Conservation (phyloP, 2,113 vertebrate genomes). For the Calidris pygmaea region DNA sequence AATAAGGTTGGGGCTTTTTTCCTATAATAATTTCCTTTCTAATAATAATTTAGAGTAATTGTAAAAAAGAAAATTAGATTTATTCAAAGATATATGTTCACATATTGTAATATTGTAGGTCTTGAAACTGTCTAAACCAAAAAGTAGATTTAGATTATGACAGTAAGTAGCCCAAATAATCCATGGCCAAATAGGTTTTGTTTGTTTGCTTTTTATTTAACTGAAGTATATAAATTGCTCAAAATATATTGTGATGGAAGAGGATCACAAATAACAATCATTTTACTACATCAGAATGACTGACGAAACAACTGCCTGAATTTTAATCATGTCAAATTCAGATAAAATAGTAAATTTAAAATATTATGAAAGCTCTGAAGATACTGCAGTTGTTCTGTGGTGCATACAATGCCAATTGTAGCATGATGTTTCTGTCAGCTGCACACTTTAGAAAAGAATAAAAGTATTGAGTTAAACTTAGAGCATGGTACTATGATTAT, state of each 20-base stretch:
- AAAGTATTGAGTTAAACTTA: constrained; percentile 44
- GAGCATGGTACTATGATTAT: constrained; percentile 64
- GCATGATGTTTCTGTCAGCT: neutral
- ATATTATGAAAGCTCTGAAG: neutral
- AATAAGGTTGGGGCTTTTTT: neutral
- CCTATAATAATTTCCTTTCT: neutral
- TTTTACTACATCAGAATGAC: constrained; percentile 25
- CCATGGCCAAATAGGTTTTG: neutral
- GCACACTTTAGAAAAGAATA: constrained; percentile 31
- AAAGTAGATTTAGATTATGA: neutral
- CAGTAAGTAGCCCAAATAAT: neutral
- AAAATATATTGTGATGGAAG: neutral
- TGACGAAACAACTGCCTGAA: constrained; percentile 52
- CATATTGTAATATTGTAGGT: neutral
- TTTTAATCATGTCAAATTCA: neutral
- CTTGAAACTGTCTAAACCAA: neutral
- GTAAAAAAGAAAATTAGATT: neutral
- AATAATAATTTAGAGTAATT: neutral
- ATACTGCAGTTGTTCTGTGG: constrained; percentile 34
- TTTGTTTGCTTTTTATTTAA: neutral
- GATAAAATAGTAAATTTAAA: neutral
- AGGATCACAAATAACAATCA: neutral
- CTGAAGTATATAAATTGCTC: neutral
- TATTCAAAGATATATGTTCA: neutral
- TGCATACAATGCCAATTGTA: constrained; percentile 2